Conservation (phyloP, 1,140 invertebrate genomes). For the Cephus cinctus region DNA sequence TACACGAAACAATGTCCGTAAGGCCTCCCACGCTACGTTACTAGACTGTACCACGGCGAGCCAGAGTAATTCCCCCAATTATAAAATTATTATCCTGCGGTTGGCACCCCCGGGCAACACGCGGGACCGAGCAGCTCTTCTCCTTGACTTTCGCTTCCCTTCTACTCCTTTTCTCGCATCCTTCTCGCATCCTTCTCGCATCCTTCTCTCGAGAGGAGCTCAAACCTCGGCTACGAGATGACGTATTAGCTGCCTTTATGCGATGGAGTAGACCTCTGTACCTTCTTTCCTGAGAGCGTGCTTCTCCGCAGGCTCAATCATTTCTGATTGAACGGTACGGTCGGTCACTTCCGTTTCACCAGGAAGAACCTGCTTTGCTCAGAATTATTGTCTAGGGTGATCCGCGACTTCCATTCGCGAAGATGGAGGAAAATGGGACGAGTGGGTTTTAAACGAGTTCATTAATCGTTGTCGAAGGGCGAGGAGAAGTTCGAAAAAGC, state of each 20-base stretch:
- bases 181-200: conserved; percentile 1
- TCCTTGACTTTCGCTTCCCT: conserved; percentile 25
- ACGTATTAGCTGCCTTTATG: too few relatives aligned
- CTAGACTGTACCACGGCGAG: conserved; percentile 47
- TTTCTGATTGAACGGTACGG: too few relatives aligned
- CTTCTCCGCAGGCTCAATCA: too few relatives aligned
- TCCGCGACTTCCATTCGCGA: too few relatives aligned
- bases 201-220: conserved; percentile 2
- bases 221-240: too few relatives aligned
- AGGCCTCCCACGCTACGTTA: conserved; percentile 48
- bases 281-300: conserved; percentile 1
- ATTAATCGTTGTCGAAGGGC: too few relatives aligned
- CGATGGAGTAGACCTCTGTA: background rate
- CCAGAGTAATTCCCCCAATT: conserved; percentile 54
- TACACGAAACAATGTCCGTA: conserved; percentile 46
- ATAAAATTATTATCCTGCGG: conserved; percentile 57
- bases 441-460: too few relatives aligned
- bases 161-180: conserved; percentile 24
- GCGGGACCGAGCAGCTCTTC: conserved; percentile 31
- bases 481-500: too few relatives aligned
- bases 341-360: too few relatives aligned
- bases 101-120: conserved; percentile 54
- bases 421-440: too few relatives aligned
- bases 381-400: too few relatives aligned
- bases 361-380: too few relatives aligned